phyloP scores from a whole-genome alignment of 2,113 vertebrate species.

The Urocitellus parryii region DNA sequence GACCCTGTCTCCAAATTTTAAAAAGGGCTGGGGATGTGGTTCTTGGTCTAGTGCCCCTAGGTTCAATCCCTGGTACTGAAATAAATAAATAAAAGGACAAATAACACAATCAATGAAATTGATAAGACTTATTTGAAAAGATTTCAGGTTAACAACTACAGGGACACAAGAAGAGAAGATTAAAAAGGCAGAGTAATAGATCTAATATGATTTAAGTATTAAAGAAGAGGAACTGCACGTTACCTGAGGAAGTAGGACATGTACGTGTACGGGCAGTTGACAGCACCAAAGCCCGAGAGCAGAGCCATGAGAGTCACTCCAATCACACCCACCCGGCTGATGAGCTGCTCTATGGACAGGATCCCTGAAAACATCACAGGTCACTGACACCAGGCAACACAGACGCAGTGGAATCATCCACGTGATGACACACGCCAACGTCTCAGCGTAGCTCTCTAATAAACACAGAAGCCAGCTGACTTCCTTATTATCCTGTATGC shows the following conservation, averaged over 20 bases:
- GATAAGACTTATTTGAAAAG: not conserved
- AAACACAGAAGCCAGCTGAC: not conserved
- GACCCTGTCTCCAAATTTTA: no score
- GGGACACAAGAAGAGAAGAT: slow-evolving; percentile 14
- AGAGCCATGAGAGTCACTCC: slow-evolving; percentile 99
- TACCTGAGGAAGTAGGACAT: slow-evolving; percentile 99
- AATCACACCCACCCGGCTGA: slow-evolving; percentile 98
- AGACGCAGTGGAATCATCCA: not conserved
- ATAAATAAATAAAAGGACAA: not conserved
- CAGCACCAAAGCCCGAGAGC: slow-evolving; percentile 98
- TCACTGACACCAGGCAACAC: not conserved
- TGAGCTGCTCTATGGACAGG: slow-evolving; percentile 98
- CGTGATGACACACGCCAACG: not conserved
- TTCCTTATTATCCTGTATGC: not conserved
- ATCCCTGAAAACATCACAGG: slow-evolving; percentile 89
- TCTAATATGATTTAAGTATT: not conserved
- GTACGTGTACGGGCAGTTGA: slow-evolving; percentile 99
- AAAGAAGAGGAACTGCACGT: slow-evolving; percentile 36
- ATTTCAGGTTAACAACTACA: not conserved
- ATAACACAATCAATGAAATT: not conserved
- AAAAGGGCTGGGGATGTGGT: no score
- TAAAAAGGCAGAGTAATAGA: not conserved
- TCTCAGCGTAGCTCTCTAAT: not conserved
- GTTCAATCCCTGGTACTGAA: no score
- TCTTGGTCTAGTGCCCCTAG: no score